Evolutionary conservation across 2,113 vertebrate genomes (phyloP), one percentile per base, ranked within the genome.

Genomic region (Limanda limanda): DNA sequence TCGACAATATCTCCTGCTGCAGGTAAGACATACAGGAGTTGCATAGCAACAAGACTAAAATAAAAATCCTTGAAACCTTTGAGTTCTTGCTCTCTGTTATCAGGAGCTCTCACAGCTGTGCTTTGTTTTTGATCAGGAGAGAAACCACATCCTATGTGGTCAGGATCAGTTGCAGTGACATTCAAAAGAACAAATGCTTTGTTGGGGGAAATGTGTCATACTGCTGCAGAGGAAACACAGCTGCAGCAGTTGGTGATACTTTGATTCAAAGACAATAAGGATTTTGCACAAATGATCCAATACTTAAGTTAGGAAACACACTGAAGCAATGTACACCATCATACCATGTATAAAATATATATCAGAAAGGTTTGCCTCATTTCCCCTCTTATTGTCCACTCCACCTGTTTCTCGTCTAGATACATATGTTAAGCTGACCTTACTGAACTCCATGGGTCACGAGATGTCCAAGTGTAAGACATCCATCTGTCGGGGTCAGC

Each of bases 381-480:
- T 73, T 77, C 45, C 35, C 54, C 31, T 68, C 18, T 87, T 42
- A 82, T 27, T 57, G 47, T 81, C 12, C 31, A 1, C 62, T 68
- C 17, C 11, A 7, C 61, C 31, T 62, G 20, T 79, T 42, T 81
- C 71, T 14, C 14, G 8, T 86, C 68, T 88, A 99, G 98, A 99
- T 92, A 99, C 98, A 0, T 99, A 97, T 31, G 98, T 99, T 71
- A 99, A 99, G 91, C 90, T 99, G 92, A 98, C 98, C 8, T 87
- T 99, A 31, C 95, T 99, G 91, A 99, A 99, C 94, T 99, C 98
- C 52, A 98, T 99, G 96, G 98, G 97, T 73, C 98, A 99, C 76
- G 97, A 99, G 92, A 99, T 99, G 97, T 99, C 98, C 93, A 98
- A 97, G 88, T 99, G 97, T 90, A 99, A 99, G 91, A 99, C 98